A percentile compares a stretch with the other conserved stretches of the same genome.
Evolutionary conservation across 2,113 vertebrate genomes (phyloP).

Genomic region (Microcebus griseorufus): DNA sequence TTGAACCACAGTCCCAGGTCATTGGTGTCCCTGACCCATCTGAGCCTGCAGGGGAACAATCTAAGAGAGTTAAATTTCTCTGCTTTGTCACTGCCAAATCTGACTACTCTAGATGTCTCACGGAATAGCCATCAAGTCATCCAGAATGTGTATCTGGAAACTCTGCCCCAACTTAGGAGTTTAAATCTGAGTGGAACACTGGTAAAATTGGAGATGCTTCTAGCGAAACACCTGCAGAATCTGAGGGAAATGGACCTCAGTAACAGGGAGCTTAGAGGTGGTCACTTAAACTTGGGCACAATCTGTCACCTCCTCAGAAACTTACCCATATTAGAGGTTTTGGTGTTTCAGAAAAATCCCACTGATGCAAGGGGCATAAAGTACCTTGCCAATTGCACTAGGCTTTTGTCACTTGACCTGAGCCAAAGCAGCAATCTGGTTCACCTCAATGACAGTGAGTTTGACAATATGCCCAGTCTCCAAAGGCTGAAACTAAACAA

Average conservation of each 20-base stretch:
- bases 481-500: constrained; percentile 50
- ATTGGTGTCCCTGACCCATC: not conserved
- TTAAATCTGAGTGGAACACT: constrained; percentile 30
- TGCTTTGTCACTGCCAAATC: constrained; percentile 43
- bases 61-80: not conserved
- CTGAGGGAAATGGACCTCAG: constrained; percentile 35
- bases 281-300: not conserved
- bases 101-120: constrained; percentile 49
- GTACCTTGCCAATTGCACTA: constrained; percentile 62
- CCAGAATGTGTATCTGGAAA: constrained; percentile 41
- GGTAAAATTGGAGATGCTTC: not conserved
- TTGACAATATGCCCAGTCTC: constrained; percentile 58
- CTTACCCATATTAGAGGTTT: constrained; percentile 40
- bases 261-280: not conserved
- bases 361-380: constrained; percentile 37
- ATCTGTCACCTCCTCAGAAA: constrained; percentile 50
- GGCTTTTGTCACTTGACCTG: constrained; percentile 67
- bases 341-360: constrained; percentile 43
- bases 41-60: constrained; percentile 24
- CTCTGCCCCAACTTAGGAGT: not conserved
- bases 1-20: not conserved
- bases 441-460: constrained; percentile 54
- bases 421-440: constrained; percentile 46
- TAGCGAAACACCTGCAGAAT: constrained; percentile 3
- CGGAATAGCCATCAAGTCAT: not conserved